Base-by-base conservation (phyloP, 2,888 invertebrate species). In the Luperina testacea region DNA sequence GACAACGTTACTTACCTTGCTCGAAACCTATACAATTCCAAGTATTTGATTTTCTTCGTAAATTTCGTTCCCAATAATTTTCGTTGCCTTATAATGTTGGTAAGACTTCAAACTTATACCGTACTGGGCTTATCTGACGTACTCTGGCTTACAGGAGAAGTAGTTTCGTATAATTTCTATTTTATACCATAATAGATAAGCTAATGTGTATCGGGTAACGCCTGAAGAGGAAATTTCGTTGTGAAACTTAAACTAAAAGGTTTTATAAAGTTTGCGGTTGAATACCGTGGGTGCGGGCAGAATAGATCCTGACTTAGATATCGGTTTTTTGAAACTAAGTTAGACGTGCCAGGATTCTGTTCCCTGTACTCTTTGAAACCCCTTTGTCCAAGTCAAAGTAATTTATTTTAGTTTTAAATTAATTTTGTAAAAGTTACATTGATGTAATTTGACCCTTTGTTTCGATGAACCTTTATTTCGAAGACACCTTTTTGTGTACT, bases 131-230 rank as follows among this genome's bases (percentile, higher is more conserved):
- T 92, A 92, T 92, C 92, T 90, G 82, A 85, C 85, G 81, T 86
- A 82, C 83, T 69, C 78, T 78, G 69, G 63, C 67, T 87, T 88
- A 84, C 83, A 85, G 24, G 82, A 79, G 70, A 89, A 91, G 89
- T 91, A 90, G 90, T 89, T 87, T 84, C 77, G 67, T 84, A 89
- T 91, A 91, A 92, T 91, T 91, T 89, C 88, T 91, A 88, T 91
- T 90, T 90, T 87, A 89, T 89, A 90, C 90, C 90, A 88, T 85
- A 92, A 90, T 88, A 91, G 92, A 91, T 91, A 92, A 91, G 90
- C 83, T 83, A 84, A 84, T 86, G 87, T 89, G 86, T 90, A 89
- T 91, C 80, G 87, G 64, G 82, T 85, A 87, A 84, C 80, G 85
- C 83, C 82, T 84, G 76, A 81, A 87, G 80, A 84, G 84, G 78